A percentile compares a stretch with the other conserved stretches of the same genome.
Evolutionary conservation across 2,797 vertebrate species (phyloP).

Genomic region (Simalia tracyae): DNA sequence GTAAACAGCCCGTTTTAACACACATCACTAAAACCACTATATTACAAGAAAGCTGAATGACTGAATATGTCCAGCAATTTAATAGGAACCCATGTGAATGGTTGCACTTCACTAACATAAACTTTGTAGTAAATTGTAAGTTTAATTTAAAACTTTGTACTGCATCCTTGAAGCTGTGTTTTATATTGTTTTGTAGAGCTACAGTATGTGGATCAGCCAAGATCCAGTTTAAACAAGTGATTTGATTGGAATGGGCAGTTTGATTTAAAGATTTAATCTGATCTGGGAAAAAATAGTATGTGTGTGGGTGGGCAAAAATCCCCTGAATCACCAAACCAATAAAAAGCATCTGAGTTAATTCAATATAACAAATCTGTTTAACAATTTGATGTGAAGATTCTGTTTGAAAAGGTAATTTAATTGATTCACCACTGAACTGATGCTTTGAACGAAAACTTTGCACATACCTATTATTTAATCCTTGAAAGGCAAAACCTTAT

Average conservation of each 20-base stretch:
- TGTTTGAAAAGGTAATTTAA: not conserved
- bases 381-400: not conserved
- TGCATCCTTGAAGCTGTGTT: not conserved
- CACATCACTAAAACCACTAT: not conserved
- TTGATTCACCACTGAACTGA: not conserved
- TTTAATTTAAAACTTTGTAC: not conserved
- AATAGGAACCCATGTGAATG: not conserved
- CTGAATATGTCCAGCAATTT: not conserved
- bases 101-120: not conserved
- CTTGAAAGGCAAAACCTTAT: not conserved
- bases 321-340: not conserved
- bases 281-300: not conserved
- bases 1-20: not conserved
- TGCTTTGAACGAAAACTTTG: not conserved
- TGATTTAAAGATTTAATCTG: not conserved
- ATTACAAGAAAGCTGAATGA: not conserved
- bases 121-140: not conserved
- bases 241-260: not conserved
- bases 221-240: not conserved
- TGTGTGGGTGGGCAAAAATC: not conserved
- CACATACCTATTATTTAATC: not conserved
- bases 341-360: not conserved
- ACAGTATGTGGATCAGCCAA: not conserved
- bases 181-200: not conserved
- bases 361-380: not conserved